Conservation (phyloP, 2,113 vertebrate species). For the Salvelinus alpinus region DNA sequence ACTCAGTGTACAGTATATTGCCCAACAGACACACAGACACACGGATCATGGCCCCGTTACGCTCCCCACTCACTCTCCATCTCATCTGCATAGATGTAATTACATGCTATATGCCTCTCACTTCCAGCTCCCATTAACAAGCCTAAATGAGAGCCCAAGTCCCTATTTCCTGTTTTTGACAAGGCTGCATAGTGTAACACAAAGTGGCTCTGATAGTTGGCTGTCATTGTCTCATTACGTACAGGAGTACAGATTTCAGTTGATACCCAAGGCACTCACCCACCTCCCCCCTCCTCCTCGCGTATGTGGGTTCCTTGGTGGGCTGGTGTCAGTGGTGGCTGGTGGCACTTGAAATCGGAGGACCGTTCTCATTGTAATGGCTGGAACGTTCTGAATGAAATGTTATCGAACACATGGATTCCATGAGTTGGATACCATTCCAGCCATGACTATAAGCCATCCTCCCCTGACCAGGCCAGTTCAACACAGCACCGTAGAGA, state of each 20-base stretch:
- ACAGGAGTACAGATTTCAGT: neutral
- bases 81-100: neutral
- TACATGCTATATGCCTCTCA: neutral
- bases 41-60: neutral
- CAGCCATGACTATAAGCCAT: no score
- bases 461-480: neutral
- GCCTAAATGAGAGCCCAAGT: neutral
- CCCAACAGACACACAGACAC: neutral
- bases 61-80: neutral
- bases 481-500: no score
- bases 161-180: neutral
- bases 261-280: neutral
- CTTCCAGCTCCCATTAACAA: neutral
- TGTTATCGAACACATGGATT: no score
- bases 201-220: neutral
- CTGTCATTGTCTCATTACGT: neutral
- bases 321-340: no score
- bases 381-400: no score
- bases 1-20: neutral
- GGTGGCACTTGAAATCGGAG: no score
- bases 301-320: neutral
- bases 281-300: neutral
- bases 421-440: no score
- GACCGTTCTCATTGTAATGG: no score
- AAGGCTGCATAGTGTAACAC: neutral